Percentiles rank a stretch among this genome's conserved stretches.
phyloP scores from a whole-genome alignment of 2,113 vertebrate genomes.

The Pseudorhombus dupliciocellatus region DNA sequence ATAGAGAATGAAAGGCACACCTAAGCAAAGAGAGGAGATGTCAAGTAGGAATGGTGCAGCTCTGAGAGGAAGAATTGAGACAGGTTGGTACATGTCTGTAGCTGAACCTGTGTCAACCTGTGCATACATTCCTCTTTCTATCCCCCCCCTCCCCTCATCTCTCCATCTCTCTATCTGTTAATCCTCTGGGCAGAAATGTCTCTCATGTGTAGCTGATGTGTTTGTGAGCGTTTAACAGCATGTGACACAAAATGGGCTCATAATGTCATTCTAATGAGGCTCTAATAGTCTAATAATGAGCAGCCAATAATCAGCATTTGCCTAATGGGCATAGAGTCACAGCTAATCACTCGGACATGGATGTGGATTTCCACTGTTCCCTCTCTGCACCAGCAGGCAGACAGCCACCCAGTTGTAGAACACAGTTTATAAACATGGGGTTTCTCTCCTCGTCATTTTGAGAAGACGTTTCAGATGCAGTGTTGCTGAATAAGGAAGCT shows the following conservation, averaged over 20 bases:
- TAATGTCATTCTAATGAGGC: conserved; percentile 70
- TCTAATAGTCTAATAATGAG: conserved; percentile 70
- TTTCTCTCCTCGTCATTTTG: neutral
- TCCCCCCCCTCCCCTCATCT: conserved; percentile 4
- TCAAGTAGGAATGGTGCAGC: conserved; percentile 66
- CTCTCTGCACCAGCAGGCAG: neutral
- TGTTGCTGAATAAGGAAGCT: neutral
- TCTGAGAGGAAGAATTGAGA: conserved; percentile 54
- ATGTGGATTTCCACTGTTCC: conserved; percentile 34
- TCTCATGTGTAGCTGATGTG: conserved; percentile 16
- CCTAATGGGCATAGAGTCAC: conserved; percentile 58
- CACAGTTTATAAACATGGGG: neutral
- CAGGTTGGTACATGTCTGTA: conserved; percentile 69
- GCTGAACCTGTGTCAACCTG: conserved; percentile 81
- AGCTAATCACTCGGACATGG: conserved; percentile 66
- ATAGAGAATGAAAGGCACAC: conserved; percentile 49
- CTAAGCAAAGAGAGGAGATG: conserved; percentile 60
- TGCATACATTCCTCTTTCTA: conserved; percentile 72
- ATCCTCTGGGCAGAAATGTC: conserved; percentile 8
- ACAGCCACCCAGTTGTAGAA: conserved; percentile 1
- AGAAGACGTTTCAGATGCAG: neutral
- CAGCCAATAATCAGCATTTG: conserved; percentile 70
- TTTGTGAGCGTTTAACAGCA: conserved; percentile 40
- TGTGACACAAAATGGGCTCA: conserved; percentile 28
- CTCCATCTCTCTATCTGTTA: conserved; percentile 1